phyloP scores from a whole-genome alignment of 2,888 invertebrate genomes.

The Creontiades dilutus region DNA sequence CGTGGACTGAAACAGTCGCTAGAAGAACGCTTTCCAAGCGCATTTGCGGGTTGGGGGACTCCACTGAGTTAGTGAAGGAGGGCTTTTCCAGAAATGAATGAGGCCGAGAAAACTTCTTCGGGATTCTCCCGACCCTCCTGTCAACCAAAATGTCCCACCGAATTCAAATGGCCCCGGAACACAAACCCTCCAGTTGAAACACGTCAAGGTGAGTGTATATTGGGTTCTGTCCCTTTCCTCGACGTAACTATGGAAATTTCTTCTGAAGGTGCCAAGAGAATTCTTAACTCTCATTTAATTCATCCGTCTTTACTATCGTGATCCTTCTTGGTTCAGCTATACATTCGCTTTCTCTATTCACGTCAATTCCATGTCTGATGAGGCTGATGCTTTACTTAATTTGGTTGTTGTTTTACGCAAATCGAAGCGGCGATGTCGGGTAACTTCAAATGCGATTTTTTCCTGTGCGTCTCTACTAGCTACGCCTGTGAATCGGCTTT shows the following conservation, averaged over 20 bases:
- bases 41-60: not conserved
- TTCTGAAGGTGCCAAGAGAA: not conserved
- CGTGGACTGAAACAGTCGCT: not conserved
- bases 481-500: no score
- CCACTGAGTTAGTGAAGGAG: not conserved
- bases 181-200: not conserved
- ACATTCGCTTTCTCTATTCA: no score
- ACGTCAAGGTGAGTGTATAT: not conserved
- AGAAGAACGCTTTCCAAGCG: not conserved
- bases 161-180: not conserved
- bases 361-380: no score
- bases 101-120: not conserved
- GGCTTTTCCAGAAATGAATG: constrained; percentile 6
- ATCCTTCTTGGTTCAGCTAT: no score
- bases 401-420: no score
- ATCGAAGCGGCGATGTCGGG: no score
- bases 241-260: not conserved
- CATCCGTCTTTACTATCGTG: not conserved
- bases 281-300: not conserved
- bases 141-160: constrained; percentile 1
- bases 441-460: no score
- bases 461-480: no score
- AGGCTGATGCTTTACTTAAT: no score
- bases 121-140: not conserved
- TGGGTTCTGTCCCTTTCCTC: not conserved